These are phyloP conservation scores for Dendroctonus valens DNA, from an alignment of 1,140 invertebrate species.

Conservation along the genomic window DNA sequence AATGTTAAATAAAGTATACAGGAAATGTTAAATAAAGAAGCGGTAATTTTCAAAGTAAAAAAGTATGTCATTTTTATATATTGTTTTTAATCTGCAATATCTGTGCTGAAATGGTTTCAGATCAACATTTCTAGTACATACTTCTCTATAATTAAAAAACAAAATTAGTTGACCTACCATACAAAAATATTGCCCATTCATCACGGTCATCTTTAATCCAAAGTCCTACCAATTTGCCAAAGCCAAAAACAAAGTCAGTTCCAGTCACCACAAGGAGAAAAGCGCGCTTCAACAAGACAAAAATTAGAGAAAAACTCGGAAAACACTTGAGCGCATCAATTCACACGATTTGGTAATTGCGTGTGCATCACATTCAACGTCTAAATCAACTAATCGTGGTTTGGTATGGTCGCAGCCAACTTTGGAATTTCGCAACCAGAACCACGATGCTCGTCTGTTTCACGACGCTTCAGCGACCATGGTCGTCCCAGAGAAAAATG, in stretches of 20 bases:
- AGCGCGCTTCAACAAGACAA: too few relatives aligned
- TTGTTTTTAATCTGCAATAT: too few relatives aligned
- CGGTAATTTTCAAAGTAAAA: too few relatives aligned
- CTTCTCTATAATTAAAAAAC: neutral
- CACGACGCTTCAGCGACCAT: neutral
- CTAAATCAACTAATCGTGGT: conserved; percentile 4
- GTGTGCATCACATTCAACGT: conserved; percentile 3
- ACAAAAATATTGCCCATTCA: conserved; percentile 1
- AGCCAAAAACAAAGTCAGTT: neutral
- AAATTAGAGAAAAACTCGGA: too few relatives aligned
- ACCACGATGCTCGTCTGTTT: conserved; percentile 4
- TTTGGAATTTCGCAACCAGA: conserved; percentile 1
- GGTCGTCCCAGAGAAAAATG: too few relatives aligned
- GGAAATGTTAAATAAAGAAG: too few relatives aligned
- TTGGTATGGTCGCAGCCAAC: conserved; percentile 5
- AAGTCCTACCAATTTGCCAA: neutral
- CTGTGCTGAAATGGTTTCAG: too few relatives aligned
- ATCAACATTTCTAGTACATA: too few relatives aligned
- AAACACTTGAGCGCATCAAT: neutral
- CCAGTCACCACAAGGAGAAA: neutral
- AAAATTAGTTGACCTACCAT: neutral
- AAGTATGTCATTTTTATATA: too few relatives aligned
- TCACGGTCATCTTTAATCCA: neutral
- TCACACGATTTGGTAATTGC: conserved; percentile 4
- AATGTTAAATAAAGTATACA: too few relatives aligned